Base-by-base conservation (phyloP, 2,888 invertebrate genomes). In the Drosophila aldrichi region DNA sequence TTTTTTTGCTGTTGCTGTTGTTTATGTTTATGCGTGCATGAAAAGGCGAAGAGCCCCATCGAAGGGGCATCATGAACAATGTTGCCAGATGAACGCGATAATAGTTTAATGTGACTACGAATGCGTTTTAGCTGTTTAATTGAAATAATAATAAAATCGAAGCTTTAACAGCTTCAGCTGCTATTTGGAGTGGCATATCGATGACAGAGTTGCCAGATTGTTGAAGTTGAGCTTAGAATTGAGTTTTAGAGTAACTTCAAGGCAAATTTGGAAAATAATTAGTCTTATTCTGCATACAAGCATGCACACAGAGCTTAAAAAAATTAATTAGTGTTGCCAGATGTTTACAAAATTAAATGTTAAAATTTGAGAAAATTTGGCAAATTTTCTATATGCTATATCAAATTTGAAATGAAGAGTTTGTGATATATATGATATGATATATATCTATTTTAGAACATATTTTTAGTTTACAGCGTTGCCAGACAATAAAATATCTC, bases 21-120 rank as follows among this genome's bases (percentile, higher is more conserved):
- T 59, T 48, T 18, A 64, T 67, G 82, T 89, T 83, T 81, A 89
- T 83, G 89, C 89, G 89, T 56, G 56, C 68, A 44, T 67, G 70
- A 54, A 18, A 63, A 46, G 48, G 3, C 43, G 3, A 3, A 10
- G 32, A 32, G 3, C 32, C 14, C 12, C 43, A 10, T 32, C 43
- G 7, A 1, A 10, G 36, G 7, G 36, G 2, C 46, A 69, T 68
- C 69, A 63, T 38, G 75, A 22, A 20, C 69, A 76, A 75, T 70
- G 77, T 32, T 58, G 77, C 80, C 65, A 79, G 77, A 60, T 77
- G 80, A 65, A 22, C 55, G 61, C 32, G 62, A 40, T 44, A 72
- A 73, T 73, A 34, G 62, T 68, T 78, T 63, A 49, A 75, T 79
- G 68, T n/a, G 62, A 36, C 36, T 52, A 16, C 29, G 55, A 61